Percentiles rank a stretch among this genome's conserved stretches.
Conservation (phyloP, 2,797 vertebrate species). For the Psittacula echo region DNA sequence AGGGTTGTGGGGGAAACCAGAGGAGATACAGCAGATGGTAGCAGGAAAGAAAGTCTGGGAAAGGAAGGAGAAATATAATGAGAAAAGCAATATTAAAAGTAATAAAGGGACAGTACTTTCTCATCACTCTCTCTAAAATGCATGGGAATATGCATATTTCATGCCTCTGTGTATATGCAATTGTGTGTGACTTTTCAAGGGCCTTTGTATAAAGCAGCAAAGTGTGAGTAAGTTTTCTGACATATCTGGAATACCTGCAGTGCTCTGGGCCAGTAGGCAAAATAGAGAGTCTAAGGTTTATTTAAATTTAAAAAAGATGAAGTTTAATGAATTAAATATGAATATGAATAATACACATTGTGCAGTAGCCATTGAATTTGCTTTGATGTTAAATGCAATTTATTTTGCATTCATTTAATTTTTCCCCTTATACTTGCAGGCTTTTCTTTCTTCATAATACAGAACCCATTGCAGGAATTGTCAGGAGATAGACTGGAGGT, state of each 20-base stretch:
- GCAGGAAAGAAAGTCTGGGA: background rate
- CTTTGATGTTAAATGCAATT: slow-evolving; percentile 31
- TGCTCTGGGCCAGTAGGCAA: background rate
- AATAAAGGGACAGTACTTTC: slow-evolving; percentile 15
- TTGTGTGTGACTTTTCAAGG: background rate
- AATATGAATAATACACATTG: slow-evolving; percentile 53
- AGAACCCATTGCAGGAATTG: background rate
- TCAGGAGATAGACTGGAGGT: background rate
- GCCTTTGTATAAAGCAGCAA: background rate
- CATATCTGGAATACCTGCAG: background rate
- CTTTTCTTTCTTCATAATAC: background rate
- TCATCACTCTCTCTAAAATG: slow-evolving; percentile 16
- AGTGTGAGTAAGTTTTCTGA: background rate
- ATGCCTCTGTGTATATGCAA: background rate
- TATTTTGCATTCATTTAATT: slow-evolving; percentile 22
- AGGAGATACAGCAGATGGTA: background rate
- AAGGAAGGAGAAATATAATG: slow-evolving; percentile 1
- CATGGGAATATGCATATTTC: slow-evolving; percentile 47
- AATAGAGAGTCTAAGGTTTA: background rate
- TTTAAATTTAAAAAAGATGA: slow-evolving; percentile 21
- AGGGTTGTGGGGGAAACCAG: background rate
- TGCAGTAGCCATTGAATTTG: slow-evolving; percentile 17
- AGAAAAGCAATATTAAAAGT: slow-evolving; percentile 21
- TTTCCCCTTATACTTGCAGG: background rate
- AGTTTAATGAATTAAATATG: slow-evolving; percentile 53